Evolutionary conservation across 1,140 invertebrate species (phyloP), one percentile per base, ranked within the genome.

Genomic region (Diorhabda carinulata): DNA sequence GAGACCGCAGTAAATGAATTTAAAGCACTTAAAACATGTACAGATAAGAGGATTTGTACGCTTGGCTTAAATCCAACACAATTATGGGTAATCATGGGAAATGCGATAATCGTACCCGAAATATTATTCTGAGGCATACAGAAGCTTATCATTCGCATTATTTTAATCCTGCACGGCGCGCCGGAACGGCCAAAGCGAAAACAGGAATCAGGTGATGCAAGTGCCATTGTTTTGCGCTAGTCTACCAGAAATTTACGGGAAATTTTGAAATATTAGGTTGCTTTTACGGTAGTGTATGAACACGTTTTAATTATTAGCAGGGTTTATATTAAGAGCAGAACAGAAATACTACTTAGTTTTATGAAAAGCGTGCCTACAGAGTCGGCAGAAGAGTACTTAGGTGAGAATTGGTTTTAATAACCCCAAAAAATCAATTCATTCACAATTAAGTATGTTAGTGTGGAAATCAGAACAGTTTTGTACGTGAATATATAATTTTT

Each of bases 21-120:
- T 69, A 68, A 69, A 71, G 57, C 69, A 66, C 70, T 70, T 70
- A 66, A 71, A 71, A 71, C 67, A 65, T 68, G 69, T 66, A 66
- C 57, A 71, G 43, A 68, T 69, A 73, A 73, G 67, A 67, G 61
- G 66, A 69, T 73, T 73, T 71, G 61, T 62, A 70, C 61, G 66
- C 69, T 68, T 68, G 61, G 63, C 41, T 67, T 43, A 44, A 67
- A 67, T 65, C 60, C 65, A 70, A 71, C 72, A 52, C 66, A 73
- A 73, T 73, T 73, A 70, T 65, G 67, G 61, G 57, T 71, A 73
- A 73, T 73, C 72, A 73, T 68, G 66, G 66, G 69, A 73, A 71
- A 73, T 44, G 66, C 65, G 69, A 73, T 73, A 71, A 73, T 73
- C 72, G 62, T 68, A 47, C 10, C 47, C 62, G 70, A 68, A 73